phyloP scores from a whole-genome alignment of 2,888 invertebrate genomes.

The Cancer borealis region DNA sequence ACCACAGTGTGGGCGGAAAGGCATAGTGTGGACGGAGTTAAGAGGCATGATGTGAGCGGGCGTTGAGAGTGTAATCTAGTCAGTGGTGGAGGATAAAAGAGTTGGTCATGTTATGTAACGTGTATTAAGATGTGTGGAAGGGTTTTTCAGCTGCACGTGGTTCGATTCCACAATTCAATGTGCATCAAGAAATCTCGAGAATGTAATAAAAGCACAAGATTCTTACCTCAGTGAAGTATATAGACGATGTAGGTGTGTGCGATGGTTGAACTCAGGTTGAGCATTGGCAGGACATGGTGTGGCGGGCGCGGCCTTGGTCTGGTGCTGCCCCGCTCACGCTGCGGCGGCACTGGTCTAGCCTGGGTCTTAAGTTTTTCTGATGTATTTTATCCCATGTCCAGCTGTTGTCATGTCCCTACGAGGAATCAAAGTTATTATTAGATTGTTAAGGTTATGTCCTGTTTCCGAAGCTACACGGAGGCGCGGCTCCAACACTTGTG shows the following conservation, averaged over 20 bases:
- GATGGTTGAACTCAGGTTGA: neutral
- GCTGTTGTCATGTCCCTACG: neutral
- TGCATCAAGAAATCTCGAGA: neutral
- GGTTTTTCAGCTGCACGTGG: neutral
- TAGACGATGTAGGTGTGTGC: neutral
- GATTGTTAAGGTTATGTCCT: neutral
- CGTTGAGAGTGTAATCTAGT: too few species aligned
- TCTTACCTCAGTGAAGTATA: neutral
- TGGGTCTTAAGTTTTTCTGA: neutral
- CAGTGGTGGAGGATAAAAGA: too few species aligned
- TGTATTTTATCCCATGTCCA: neutral
- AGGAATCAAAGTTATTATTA: constrained; percentile 1
- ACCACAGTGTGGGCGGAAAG: too few species aligned
- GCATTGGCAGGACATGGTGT: neutral
- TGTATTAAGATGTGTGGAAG: too few species aligned
- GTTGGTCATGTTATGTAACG: too few species aligned
- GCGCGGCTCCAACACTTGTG: neutral
- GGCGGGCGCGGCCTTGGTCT: neutral
- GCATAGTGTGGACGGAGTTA: too few species aligned
- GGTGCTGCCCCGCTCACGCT: neutral
- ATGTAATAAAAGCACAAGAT: neutral
- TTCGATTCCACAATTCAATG: neutral
- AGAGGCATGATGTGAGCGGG: too few species aligned
- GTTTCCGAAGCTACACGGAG: neutral
- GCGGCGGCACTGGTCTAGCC: neutral